These are phyloP conservation scores for Habropoda laboriosa DNA, from an alignment of 1,140 invertebrate species.

Conservation along the genomic window DNA sequence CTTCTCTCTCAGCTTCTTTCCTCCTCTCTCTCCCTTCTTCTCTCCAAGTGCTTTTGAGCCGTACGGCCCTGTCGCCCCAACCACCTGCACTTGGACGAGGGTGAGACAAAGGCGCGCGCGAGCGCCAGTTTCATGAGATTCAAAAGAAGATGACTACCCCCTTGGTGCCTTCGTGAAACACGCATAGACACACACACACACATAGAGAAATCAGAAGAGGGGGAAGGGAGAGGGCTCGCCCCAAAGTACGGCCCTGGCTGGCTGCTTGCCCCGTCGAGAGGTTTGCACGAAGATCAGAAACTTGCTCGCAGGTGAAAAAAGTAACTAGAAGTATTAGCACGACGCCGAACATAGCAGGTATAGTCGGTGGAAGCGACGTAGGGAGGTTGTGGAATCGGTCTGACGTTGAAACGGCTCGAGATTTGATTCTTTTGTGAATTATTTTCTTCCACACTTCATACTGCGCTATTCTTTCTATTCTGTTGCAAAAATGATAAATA, in stretches of 20 bases:
- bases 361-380: too few species aligned
- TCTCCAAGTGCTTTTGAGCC: slow-evolving; percentile 56
- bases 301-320: slow-evolving; percentile 56
- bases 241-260: slow-evolving; percentile 12
- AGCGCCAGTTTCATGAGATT: slow-evolving; percentile 73
- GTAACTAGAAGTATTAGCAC: slow-evolving; percentile 35
- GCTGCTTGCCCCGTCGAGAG: slow-evolving; percentile 9
- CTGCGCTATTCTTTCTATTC: too few species aligned
- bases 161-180: slow-evolving; percentile 40
- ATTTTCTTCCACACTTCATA: too few species aligned
- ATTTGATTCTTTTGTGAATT: too few species aligned
- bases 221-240: slow-evolving; percentile 28
- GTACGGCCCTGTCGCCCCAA: slow-evolving; percentile 63
- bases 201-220: neutral
- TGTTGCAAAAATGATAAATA: too few species aligned
- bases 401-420: too few species aligned
- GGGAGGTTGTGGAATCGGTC: neutral
- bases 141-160: slow-evolving; percentile 73
- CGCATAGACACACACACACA: slow-evolving; percentile 2
- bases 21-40: slow-evolving; percentile 19
- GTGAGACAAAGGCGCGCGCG: slow-evolving; percentile 74
- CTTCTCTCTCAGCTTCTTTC: slow-evolving; percentile 34
- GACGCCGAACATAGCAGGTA: too few species aligned
- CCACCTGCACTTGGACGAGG: slow-evolving; percentile 72
- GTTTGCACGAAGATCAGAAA: slow-evolving; percentile 53